Base-by-base conservation (phyloP, 2,113 vertebrate genomes). In the Tragelaphus buxtoni region DNA sequence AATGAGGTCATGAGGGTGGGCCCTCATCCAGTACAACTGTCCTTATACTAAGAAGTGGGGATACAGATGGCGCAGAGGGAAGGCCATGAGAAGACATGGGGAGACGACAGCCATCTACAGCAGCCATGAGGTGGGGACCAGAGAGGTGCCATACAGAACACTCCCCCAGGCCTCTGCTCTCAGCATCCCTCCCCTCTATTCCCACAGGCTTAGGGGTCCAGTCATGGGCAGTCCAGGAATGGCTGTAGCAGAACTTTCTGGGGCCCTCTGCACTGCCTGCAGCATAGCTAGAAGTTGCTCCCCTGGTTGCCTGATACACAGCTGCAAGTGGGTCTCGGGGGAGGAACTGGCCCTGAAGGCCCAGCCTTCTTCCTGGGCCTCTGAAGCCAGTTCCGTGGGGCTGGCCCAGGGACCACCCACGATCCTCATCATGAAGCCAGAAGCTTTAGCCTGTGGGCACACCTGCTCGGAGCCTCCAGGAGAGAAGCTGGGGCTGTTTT, bases 401-500 rank as follows among this genome's bases (percentile, higher is more conserved):
- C 28, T 86, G 45, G 39, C 30, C 79, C 7, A 1, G 47, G 20
- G 53, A 22, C 35, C 39, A 32, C 28, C 90, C 72, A 22, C 17
- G 7, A 17, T 69, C 2, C 20, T 94, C 42, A n/a, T 45, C 56
- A 32, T 42, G 58, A 69, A 92, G 55, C n/a, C 3, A 13, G 39
- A 69, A 94, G 86, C 13, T 93, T 89, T 63, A 69, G 42, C 80
- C 72, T 89, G 76, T 63, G 86, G 24, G 22, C 22, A 1, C 89
- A 97, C 82, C 90, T 90, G 92, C 79, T 63, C 49, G 39, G 60
- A 2, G 5, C n/a, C 83, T 96, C 39, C 47, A 74, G 47, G 69
- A 96, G 91, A 88, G 65, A 35, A 60, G 76, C 35, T 65, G 95
- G 83, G 56, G 45, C 79, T 96, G 85, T n/a, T 94, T 96, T 90